Base-by-base conservation (phyloP, 2,113 vertebrate genomes). In the Caranx ignobilis region DNA sequence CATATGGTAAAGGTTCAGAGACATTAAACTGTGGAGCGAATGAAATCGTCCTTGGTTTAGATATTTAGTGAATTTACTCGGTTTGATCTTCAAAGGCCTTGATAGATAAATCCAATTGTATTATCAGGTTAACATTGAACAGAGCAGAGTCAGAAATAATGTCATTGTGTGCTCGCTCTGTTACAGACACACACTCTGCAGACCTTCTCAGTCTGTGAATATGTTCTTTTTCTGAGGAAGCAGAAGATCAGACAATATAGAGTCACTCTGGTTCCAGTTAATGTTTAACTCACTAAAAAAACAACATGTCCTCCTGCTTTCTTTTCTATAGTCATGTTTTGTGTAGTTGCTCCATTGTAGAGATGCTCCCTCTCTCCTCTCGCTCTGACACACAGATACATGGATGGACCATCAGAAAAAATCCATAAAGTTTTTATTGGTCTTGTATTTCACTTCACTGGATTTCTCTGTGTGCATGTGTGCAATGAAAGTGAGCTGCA, bases 71-170 rank as follows among this genome's bases (percentile, higher is more conserved):
- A 57, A 11, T 1, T 7, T n/a, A 5, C 67, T 75, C 31, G 35
- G 64, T 59, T 57, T 77, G 48, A 69, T 75, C 75, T 11, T 82
- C 26, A 65, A 13, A 45, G 63, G 37, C 15, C 68, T 57, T 68
- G 45, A 56, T 57, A 60, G 45, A 71, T 66, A 52, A 41, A 21
- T 39, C 1, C 43, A 47, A n/a, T 37, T 0, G 31, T 54, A 64
- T 43, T 48, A 48, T 65, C 34, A 65, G 18, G 34, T 32, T 70
- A 34, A 61, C 59, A 54, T 45, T 63, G 54, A 84, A 62, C 60
- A 75, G 63, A 69, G 2, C 45, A 43, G 1, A 26, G 21, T 41
- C 57, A 54, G 61, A 64, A 43, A 62, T 6, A 43, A 47, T 81
- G 39, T 52, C 26, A 65, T 67, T 32, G 48, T 39, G n/a, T 47